phyloP scores from a whole-genome alignment of 1,140 invertebrate species.

The Drosophila sulfurigaster region DNA sequence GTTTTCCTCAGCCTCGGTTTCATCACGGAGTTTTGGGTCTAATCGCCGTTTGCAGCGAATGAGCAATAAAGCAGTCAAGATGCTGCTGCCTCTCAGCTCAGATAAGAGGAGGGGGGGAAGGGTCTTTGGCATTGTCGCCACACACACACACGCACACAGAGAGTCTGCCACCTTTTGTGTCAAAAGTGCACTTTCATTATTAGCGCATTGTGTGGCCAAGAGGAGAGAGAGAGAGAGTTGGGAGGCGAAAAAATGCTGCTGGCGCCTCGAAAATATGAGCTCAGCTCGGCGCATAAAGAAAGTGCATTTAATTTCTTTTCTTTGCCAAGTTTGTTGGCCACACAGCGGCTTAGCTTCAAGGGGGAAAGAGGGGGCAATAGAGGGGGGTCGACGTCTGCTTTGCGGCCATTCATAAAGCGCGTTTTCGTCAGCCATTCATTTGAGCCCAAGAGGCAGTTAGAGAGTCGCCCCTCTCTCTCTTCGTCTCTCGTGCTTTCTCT shows the following conservation, averaged over 20 bases:
- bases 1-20: too few relatives aligned
- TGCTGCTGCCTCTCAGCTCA: conserved; percentile 6
- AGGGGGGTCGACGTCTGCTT: conserved; percentile 20
- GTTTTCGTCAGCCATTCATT: neutral
- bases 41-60: conserved; percentile 77
- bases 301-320: conserved; percentile 83
- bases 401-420: conserved; percentile 63
- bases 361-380: neutral
- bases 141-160: conserved; percentile 16
- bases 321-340: conserved; percentile 47
- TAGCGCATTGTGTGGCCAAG: conserved; percentile 65
- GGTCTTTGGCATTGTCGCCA: conserved; percentile 54
- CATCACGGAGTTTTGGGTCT: conserved; percentile 25
- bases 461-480: neutral
- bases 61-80: conserved; percentile 73
- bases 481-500: neutral
- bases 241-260: neutral
- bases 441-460: conserved; percentile 13
- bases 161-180: conserved; percentile 78
- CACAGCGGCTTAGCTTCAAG: neutral
- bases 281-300: conserved; percentile 68
- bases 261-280: conserved; percentile 27
- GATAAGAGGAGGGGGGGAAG: neutral
- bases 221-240: neutral
- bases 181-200: conserved; percentile 82